Evolutionary conservation across 2,888 invertebrate species (phyloP), one percentile per base, ranked within the genome.

Genomic region (Hyposoter didymator): DNA sequence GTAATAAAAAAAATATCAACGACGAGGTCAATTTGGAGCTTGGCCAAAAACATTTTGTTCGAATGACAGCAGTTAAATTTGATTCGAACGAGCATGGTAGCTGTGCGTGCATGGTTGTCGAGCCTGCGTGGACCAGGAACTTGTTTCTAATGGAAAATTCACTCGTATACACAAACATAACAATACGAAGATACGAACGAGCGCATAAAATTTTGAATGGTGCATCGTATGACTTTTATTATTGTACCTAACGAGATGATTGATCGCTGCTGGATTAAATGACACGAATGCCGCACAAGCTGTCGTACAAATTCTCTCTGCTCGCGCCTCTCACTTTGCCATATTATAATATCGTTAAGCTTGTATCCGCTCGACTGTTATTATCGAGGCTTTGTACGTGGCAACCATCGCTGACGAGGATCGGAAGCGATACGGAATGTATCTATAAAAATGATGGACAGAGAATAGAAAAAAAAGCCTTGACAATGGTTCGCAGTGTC

Each of bases 171-270:
- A 32, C 45, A 59, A 22, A 43, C 45, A 19, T 17, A 32, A 32
- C 47, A 47, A 45, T 19, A 39, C 0, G 35, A 35, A 6, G 19
- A 78, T 28, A 14, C n/a, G 3, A 17, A 49, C 69, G 52, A 75
- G 73, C 22, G 10, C 52, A 67, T 52, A 17, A 49, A 76, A 78
- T 66, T 66, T 72, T 72, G 14, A 52, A 72, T 55, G 75, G 35
- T 55, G 45, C 76, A 43, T 52, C 52, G 62, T 12, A 52, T 64
- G 52, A 64, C 22, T 76, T 49, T 76, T 19, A 84, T 79, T 79
- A 79, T 79, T 69, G 78, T 79, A 70, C 43, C 67, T 75, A 81
- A 84, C 76, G 47, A 84, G 76, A 67, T 80, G 76, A 84, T 80
- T 84, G 74, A 76, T 80, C 55, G 66, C 47, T 28, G 75, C 19